Percentiles rank a stretch among this genome's conserved stretches.
Conservation (phyloP, 2,797 vertebrate species). For the Phrynocephalus guinanensis region DNA sequence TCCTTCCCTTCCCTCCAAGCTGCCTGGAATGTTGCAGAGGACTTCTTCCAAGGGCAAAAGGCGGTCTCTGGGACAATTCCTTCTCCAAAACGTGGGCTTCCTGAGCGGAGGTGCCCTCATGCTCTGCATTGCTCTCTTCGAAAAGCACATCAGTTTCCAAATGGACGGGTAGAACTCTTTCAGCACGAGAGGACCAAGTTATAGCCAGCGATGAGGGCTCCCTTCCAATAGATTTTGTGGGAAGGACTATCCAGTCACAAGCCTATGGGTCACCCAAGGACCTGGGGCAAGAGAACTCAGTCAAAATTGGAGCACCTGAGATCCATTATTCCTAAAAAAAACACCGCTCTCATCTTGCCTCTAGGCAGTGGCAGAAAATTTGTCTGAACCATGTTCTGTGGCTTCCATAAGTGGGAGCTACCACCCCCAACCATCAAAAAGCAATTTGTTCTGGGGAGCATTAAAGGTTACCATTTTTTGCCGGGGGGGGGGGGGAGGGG, state of each 20-base stretch:
- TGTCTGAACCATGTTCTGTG: background rate
- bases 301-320: background rate
- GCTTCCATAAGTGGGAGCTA: background rate
- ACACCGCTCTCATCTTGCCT: no score
- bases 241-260: background rate
- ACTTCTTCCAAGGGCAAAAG: slow-evolving; percentile 1
- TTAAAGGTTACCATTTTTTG: background rate
- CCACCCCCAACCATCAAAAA: background rate
- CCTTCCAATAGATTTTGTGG: background rate
- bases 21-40: slow-evolving; percentile 77
- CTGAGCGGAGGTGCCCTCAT: slow-evolving; percentile 80
- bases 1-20: slow-evolving; percentile 63
- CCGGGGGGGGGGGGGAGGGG: no score
- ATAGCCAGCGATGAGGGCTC: background rate
- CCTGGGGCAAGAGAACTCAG: background rate
- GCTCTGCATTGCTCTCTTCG: slow-evolving; percentile 83
- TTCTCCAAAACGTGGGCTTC: slow-evolving; percentile 80
- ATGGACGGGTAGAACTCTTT: slow-evolving; percentile 53
- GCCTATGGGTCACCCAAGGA: background rate
- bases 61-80: slow-evolving; percentile 59
- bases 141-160: slow-evolving; percentile 74
- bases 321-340: background rate
- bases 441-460: background rate
- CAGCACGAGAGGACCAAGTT: background rate
- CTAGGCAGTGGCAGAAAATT: background rate